Evolutionary conservation across 2,797 vertebrate genomes (phyloP).

Genomic region (Leptoclinus maculatus): DNA sequence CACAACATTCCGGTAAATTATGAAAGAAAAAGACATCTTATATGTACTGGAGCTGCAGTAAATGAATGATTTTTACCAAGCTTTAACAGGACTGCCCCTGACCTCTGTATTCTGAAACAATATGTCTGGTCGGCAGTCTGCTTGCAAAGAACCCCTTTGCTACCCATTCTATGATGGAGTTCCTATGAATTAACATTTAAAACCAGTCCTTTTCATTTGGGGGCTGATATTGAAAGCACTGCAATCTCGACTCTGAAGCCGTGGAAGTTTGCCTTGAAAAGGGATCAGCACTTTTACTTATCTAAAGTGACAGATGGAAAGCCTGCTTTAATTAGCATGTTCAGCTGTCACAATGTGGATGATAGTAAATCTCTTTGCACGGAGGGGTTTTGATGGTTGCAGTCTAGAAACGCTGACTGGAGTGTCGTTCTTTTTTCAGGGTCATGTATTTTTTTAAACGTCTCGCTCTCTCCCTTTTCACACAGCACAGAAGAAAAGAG

Average conservation of each 20-base stretch:
- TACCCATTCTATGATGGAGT: not conserved
- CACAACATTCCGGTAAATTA: conserved; percentile 29
- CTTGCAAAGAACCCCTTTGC: not conserved
- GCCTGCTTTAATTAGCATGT: conserved; percentile 40
- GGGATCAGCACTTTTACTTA: conserved; percentile 28
- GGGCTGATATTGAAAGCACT: not conserved
- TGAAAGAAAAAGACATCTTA: conserved; percentile 42
- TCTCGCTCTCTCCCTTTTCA: conserved; percentile 21
- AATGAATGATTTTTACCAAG: conserved; percentile 55
- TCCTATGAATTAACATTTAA: not conserved
- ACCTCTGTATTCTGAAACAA: conserved; percentile 30
- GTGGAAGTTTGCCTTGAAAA: conserved; percentile 11
- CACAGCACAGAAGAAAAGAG: conserved; percentile 8
- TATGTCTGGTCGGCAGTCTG: conserved; percentile 12
- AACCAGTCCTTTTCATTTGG: not conserved
- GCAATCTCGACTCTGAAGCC: conserved; percentile 7
- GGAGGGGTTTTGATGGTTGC: not conserved
- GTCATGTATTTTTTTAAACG: conserved; percentile 73
- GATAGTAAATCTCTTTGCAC: conserved; percentile 42
- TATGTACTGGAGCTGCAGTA: conserved; percentile 38
- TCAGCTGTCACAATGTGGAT: conserved; percentile 37
- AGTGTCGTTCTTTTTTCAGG: conserved; percentile 45
- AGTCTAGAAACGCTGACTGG: conserved; percentile 52
- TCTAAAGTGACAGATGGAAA: conserved; percentile 47
- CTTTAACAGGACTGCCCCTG: conserved; percentile 28